Evolutionary conservation across 2,888 invertebrate genomes (phyloP), one percentile per base, ranked within the genome.

Genomic region (Eumacrocentrus americanus): DNA sequence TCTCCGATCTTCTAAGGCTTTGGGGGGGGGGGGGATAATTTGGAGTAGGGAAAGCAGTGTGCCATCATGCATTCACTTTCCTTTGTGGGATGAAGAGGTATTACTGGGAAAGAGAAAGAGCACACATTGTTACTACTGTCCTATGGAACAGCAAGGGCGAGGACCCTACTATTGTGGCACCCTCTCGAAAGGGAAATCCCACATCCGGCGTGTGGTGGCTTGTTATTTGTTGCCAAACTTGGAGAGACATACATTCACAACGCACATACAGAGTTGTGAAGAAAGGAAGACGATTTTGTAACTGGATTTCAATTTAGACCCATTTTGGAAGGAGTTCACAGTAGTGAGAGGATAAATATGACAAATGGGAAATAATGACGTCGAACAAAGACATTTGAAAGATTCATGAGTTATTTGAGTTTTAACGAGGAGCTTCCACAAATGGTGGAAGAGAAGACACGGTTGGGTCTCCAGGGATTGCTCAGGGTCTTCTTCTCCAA

Each of bases 71-170:
- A 68, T 72, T 72, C 69, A 70, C 65, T 70, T 72, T 70, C 72
- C 72, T 72, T 72, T 73, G 72, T 72, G 67, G 69, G 74, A 75
- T 76, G 72, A 76, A 72, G 72, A 74, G n/a, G n/a, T 67, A 74
- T 75, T 75, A 71, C 68, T 56, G 62, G 61, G 48, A n/a, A 29
- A 50, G 42, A 46, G 34, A 42, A 11, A 44, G 3, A 40, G 42
- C 23, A 23, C 35, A 35, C 35, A 48, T 47, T 38, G 54, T 50
- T 35, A 35, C 48, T 47, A 23, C 56, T 55, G 29, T 25, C 59
- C 62, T 56, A 42, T 60, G 53, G 51, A 52, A 48, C 34, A 60
- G 59, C 60, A 29, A 29, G 9, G n/a, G n/a, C 63, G 61, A 61
- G 52, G 48, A 58, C 58, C 51, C 55, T 23, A 56, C 47, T 35